Conservation (phyloP, 2,888 invertebrate species). For the Sphecodes monilicornis region DNA sequence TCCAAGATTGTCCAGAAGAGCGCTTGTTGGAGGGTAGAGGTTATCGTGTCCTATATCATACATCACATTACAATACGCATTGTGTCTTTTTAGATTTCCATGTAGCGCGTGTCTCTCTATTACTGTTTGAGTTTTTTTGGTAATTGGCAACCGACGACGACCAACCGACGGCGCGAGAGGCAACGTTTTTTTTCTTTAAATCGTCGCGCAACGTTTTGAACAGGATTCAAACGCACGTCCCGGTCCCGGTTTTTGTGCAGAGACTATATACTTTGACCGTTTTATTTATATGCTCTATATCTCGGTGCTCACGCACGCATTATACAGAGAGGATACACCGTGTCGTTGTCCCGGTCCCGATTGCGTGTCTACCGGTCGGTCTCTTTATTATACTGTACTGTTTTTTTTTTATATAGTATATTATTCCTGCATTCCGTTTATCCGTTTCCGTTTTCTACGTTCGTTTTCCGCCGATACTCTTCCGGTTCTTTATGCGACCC, state of each 20-base stretch:
- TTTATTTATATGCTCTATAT: constrained; percentile 17
- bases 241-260: constrained; percentile 56
- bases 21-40: constrained; percentile 55
- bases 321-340: constrained; percentile 17
- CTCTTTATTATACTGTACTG: constrained; percentile 18
- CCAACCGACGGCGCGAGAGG: constrained; percentile 56
- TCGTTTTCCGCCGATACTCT: constrained; percentile 46
- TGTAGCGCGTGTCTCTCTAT: constrained; percentile 64
- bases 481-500: constrained; percentile 39
- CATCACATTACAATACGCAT: constrained; percentile 76
- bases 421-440: constrained; percentile 8
- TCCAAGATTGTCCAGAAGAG: constrained; percentile 68
- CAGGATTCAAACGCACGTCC: constrained; percentile 45
- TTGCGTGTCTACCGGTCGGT: constrained; percentile 37
- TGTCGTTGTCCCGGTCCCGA: constrained; percentile 39
- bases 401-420: not conserved
- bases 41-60: constrained; percentile 77
- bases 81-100: constrained; percentile 55
- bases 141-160: constrained; percentile 65
- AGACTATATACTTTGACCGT: constrained; percentile 27
- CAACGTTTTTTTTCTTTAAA: constrained; percentile 37
- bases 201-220: constrained; percentile 54
- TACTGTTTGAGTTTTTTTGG: constrained; percentile 46
- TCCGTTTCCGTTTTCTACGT: constrained; percentile 35
- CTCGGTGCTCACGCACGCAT: constrained; percentile 45